phyloP scores from a whole-genome alignment of 2,888 invertebrate species.

The Nudaria mundana region DNA sequence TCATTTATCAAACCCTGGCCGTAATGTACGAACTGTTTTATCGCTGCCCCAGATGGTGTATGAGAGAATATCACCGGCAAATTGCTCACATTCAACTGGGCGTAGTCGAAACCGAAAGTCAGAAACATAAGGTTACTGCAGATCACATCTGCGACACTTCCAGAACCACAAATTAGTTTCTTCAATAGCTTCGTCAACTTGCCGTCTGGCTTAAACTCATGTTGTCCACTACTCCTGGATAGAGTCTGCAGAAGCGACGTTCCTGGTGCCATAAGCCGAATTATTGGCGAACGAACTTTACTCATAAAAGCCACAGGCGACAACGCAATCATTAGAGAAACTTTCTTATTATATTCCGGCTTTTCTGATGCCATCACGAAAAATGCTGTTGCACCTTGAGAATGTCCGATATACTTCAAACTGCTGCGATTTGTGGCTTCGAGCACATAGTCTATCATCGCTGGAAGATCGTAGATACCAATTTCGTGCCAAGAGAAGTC shows the following conservation, averaged over 20 bases:
- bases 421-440: slow-evolving; percentile 67
- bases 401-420: slow-evolving; percentile 87
- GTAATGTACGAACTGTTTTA: slow-evolving; percentile 77
- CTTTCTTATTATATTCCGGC: slow-evolving; percentile 79
- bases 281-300: slow-evolving; percentile 54
- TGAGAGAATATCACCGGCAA: slow-evolving; percentile 79
- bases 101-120: slow-evolving; percentile 78
- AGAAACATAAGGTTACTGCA: slow-evolving; percentile 83
- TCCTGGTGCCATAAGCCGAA: slow-evolving; percentile 49
- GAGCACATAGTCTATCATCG: slow-evolving; percentile 87
- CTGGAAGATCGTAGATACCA: slow-evolving; percentile 88
- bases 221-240: slow-evolving; percentile 61
- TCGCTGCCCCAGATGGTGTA: slow-evolving; percentile 78
- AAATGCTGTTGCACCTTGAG: slow-evolving; percentile 83
- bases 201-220: slow-evolving; percentile 84
- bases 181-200: slow-evolving; percentile 71
- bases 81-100: slow-evolving; percentile 81
- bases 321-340: slow-evolving; percentile 75
- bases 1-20: slow-evolving; percentile 65
- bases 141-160: slow-evolving; percentile 63
- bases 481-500: slow-evolving; percentile 91
- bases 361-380: slow-evolving; percentile 78
- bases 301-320: slow-evolving; percentile 81
- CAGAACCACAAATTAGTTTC: slow-evolving; percentile 61
- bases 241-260: slow-evolving; percentile 38